Percentiles rank a stretch among this genome's conserved stretches.
Conservation (phyloP, 2,113 vertebrate genomes). For the Trichechus manatus region DNA sequence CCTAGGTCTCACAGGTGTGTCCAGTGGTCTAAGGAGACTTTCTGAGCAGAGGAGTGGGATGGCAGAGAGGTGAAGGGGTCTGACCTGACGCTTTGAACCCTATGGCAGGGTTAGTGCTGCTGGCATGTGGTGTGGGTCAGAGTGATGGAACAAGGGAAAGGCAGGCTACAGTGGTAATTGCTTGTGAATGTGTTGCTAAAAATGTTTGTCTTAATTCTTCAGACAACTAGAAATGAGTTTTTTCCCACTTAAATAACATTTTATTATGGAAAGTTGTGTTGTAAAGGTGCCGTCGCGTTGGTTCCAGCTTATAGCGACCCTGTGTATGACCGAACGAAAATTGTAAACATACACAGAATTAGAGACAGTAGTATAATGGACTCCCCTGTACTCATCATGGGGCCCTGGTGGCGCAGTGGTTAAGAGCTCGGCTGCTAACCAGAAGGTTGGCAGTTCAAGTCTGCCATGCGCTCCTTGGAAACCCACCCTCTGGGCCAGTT, state of each 20-base stretch:
- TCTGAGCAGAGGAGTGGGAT: not conserved
- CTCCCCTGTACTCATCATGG: too few relatives aligned
- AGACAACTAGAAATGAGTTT: not conserved
- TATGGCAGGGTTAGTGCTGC: fast-evolving
- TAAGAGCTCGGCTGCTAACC: too few relatives aligned
- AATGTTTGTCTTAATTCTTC: not conserved
- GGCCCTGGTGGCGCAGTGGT: too few relatives aligned
- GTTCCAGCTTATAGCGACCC: too few relatives aligned
- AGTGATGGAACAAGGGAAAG: not conserved
- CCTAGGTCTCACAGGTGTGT: not conserved
- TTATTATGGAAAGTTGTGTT: not conserved
- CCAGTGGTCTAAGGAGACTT: not conserved
- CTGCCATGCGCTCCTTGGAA: too few relatives aligned
- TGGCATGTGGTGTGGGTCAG: not conserved
- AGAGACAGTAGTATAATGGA: not conserved
- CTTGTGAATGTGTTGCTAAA: not conserved
- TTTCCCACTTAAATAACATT: not conserved
- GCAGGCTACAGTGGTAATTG: not conserved
- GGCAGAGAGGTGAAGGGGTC: not conserved
- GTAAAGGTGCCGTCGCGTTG: too few relatives aligned
- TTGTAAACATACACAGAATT: not conserved
- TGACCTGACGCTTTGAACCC: not conserved
- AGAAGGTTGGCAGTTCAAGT: too few relatives aligned
- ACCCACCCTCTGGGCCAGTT: too few relatives aligned
- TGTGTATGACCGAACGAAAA: too few relatives aligned